A percentile compares a stretch with the other conserved stretches of the same genome.
phyloP scores from a whole-genome alignment of 2,888 invertebrate species.

The Coelogynopora nodosa region DNA sequence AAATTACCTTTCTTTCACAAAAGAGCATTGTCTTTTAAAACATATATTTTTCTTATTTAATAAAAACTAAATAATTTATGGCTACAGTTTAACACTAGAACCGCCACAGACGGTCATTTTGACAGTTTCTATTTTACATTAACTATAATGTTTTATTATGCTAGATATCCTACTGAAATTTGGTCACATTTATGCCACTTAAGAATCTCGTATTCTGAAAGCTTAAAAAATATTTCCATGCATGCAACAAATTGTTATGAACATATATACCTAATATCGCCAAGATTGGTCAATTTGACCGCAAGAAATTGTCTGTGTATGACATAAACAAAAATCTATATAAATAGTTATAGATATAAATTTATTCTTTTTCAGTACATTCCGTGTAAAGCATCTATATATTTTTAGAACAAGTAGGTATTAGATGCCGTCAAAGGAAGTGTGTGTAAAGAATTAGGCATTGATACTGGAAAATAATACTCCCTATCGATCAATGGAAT shows the following conservation, averaged over 20 bases:
- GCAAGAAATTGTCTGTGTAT: conserved; percentile 5
- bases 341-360: conserved; percentile 16
- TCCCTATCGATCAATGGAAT: not conserved
- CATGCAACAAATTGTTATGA: not conserved
- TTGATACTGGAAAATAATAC: not conserved
- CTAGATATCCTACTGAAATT: not conserved
- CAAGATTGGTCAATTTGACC: not conserved
- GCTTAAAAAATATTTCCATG: conserved; percentile 4
- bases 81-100: not conserved
- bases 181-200: conserved; percentile 11
- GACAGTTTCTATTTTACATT: not conserved
- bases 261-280: conserved; percentile 3
- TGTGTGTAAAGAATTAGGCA: not conserved
- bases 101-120: not conserved
- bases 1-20: too few relatives aligned
- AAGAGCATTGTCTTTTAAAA: too few relatives aligned
- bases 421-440: not conserved
- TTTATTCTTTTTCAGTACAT: not conserved
- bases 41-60: too few relatives aligned
- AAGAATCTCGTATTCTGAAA: conserved; percentile 14
- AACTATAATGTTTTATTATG: conserved; percentile 9
- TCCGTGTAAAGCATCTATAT: not conserved
- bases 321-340: conserved; percentile 1
- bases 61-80: too few relatives aligned
- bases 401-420: not conserved